phyloP scores from a whole-genome alignment of 2,797 vertebrate species.

The Lacerta viridis region DNA sequence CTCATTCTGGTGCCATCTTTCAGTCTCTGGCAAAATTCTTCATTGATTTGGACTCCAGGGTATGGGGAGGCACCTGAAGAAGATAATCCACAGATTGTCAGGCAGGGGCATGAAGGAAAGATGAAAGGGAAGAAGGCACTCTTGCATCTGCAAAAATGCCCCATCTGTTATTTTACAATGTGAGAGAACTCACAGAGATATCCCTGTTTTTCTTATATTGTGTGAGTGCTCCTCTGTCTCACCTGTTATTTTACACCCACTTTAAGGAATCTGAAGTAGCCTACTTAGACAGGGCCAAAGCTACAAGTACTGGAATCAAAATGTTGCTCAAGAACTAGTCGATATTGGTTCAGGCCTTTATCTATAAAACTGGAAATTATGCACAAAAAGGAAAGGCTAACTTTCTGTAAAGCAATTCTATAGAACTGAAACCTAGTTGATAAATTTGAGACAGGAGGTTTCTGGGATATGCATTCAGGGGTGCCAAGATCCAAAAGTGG shows the following conservation, averaged over 20 bases:
- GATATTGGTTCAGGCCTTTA: background rate
- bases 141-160: slow-evolving; percentile 20
- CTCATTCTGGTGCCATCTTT: slow-evolving; percentile 96
- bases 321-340: background rate
- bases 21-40: slow-evolving; percentile 95
- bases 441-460: background rate
- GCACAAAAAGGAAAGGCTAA: background rate
- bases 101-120: background rate
- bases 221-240: background rate
- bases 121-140: background rate
- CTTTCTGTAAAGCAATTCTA: background rate
- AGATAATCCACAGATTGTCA: slow-evolving; percentile 29
- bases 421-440: background rate
- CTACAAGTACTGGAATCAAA: background rate
- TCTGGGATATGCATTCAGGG: background rate
- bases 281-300: background rate
- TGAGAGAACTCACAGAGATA: background rate
- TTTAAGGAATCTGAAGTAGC: background rate
- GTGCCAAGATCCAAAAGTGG: background rate
- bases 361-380: background rate
- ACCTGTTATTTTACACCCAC: background rate
- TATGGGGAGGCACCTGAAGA: slow-evolving; percentile 94
- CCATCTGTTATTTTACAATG: background rate
- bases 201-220: background rate
- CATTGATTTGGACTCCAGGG: slow-evolving; percentile 97